A percentile compares a stretch with the other conserved stretches of the same genome.
These are phyloP conservation scores for Ophion costatus DNA, from an alignment of 2,888 invertebrate genomes.

Conservation along the genomic window DNA sequence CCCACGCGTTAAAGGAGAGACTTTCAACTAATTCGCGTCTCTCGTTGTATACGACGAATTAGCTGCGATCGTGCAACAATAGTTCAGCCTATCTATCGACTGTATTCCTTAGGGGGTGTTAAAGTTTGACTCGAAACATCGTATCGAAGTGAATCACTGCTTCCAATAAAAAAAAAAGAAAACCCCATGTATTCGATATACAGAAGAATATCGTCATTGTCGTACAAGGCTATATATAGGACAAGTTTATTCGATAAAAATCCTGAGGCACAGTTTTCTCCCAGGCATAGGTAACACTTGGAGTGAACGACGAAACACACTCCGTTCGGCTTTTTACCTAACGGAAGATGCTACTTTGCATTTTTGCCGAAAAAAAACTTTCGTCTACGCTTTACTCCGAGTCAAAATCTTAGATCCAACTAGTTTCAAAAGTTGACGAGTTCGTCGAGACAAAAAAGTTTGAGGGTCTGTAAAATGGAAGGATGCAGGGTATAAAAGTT, in stretches of 20 bases:
- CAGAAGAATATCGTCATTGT: not conserved
- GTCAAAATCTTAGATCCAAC: not conserved
- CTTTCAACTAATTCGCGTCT: conserved; percentile 2
- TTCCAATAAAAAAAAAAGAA: not conserved
- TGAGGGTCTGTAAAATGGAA: not conserved
- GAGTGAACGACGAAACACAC: not conserved
- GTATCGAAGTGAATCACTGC: not conserved
- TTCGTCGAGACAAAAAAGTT: not conserved
- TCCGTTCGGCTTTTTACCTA: not conserved
- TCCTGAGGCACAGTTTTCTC: not conserved
- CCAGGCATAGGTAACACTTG: not conserved
- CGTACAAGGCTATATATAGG: not conserved
- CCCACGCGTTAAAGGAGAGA: conserved; percentile 54
- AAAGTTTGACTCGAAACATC: not conserved
- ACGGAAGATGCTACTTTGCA: not conserved
- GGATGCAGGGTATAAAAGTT: not conserved
- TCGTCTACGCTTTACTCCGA: not conserved
- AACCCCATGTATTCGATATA: no score
- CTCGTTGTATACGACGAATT: not conserved
- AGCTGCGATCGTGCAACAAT: not conserved
- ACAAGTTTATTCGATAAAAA: not conserved
- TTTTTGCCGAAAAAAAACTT: not conserved
- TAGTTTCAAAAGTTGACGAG: not conserved
- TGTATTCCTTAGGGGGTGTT: not conserved
- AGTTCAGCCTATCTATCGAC: not conserved